Conservation (phyloP, 2,888 invertebrate species). For the Oscheius sp. region DNA sequence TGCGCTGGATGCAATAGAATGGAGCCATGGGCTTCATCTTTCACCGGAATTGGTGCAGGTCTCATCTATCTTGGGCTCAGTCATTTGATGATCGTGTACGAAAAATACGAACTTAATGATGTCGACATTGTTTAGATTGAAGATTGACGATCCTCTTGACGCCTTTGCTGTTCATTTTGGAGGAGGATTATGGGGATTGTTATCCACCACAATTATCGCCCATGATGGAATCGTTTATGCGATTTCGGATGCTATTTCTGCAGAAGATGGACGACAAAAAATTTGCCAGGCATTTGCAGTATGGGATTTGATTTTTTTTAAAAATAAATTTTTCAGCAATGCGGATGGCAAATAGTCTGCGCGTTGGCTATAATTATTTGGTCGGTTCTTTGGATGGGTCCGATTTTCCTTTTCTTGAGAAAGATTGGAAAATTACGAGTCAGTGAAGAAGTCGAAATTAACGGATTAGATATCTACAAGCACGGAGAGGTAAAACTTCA, state of each 20-base stretch:
- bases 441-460: constrained; percentile 54
- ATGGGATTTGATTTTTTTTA: background rate
- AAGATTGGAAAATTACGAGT: constrained; percentile 56
- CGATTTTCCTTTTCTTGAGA: constrained; percentile 48
- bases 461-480: constrained; percentile 57
- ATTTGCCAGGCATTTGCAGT: constrained; percentile 52
- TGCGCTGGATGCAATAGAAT: constrained; percentile 74
- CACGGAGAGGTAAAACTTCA: constrained; percentile 44
- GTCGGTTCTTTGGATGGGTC: constrained; percentile 55
- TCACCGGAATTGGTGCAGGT: constrained; percentile 73
- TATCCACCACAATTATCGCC: constrained; percentile 57
- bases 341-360: constrained; percentile 57
- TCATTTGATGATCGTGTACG: constrained; percentile 60
- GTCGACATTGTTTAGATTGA: constrained; percentile 37
- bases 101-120: background rate
- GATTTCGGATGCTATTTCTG: constrained; percentile 49
- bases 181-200: constrained; percentile 74
- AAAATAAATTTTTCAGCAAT: constrained; percentile 40
- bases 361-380: constrained; percentile 50
- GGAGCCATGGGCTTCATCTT: constrained; percentile 72
- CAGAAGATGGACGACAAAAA: constrained; percentile 34
- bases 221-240: constrained; percentile 61
- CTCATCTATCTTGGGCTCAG: constrained; percentile 71
- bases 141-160: constrained; percentile 74
- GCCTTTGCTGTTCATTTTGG: constrained; percentile 75